Base-by-base conservation (phyloP, 2,113 vertebrate genomes). In the Hyperoodon ampullatus region DNA sequence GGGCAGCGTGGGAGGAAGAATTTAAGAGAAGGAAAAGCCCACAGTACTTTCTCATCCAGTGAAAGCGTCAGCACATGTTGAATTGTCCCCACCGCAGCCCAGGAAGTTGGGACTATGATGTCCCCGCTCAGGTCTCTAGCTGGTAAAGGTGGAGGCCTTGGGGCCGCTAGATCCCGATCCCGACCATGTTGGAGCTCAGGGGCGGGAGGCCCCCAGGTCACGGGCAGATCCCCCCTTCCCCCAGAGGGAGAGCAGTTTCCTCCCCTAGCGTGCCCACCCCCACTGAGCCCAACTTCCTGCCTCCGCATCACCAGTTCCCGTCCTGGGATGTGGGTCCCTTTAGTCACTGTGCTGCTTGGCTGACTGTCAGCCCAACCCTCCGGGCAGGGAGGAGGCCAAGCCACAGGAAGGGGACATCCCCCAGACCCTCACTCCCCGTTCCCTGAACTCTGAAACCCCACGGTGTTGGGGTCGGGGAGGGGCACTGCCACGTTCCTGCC, bases 381-480 rank as follows among this genome's bases (percentile, higher is more conserved):
- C 0, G 0, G 33, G 8, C 30, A 5, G 74, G 65, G 39, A 19
- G 14, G 53, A 33, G 23, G n/a, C 84, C 24, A 78, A 33, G 23
- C 16, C 8, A 55, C 47, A 63, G 80, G 87, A 53, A 84, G 21
- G 47, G 55, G 66, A 44, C 35, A 30, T 14, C 16, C 58, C 83
- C 63, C 1, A 19, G 75, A 70, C 39, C 55, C 10, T 3, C 3
- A 1, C 23, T 50, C 30, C 58, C 39, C 1, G 3, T 47, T 68
- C 60, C 44, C 47, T 81, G 81, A 74, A 71, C 42, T 60, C 75
- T 39, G 28, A 35, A 75, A 58, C 39, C 63, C 66, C n/a, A 39
- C 5, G 0, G 23, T 2, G 18, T 10, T 6, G 50, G 33, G 12
- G 2, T 71, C 12, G 5, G 75, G 24, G 21, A 15, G 23, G 63